These are phyloP conservation scores for cattle (Bos taurus) DNA, from an alignment of 2,113 vertebrate genomes.

Conservation along the genomic window DNA sequence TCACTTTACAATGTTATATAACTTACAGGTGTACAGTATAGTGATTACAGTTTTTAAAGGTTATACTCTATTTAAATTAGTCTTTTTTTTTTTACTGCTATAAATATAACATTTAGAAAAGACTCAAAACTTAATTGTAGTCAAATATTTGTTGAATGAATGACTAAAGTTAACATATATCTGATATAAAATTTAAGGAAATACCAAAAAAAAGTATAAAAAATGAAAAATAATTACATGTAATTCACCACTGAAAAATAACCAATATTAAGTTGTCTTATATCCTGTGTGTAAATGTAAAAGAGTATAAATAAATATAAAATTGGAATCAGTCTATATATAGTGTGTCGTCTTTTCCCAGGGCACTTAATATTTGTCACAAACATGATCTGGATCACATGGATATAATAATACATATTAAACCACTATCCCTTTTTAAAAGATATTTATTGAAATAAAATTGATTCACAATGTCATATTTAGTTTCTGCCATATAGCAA, in stretches of 20 bases:
- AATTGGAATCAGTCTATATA: not conserved
- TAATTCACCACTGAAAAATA: conserved; percentile 5
- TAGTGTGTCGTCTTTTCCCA: not conserved
- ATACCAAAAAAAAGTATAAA: not conserved
- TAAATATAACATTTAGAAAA: not conserved
- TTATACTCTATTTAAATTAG: not conserved
- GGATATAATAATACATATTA: not conserved
- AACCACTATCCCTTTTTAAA: not conserved
- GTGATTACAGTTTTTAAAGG: not conserved
- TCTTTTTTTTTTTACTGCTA: not conserved
- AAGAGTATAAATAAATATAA: not conserved
- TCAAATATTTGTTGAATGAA: conserved; percentile 2
- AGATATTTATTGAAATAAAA: not conserved
- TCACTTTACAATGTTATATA: not conserved
- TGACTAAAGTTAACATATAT: not conserved
- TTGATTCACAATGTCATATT: not conserved
- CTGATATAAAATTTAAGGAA: not conserved
- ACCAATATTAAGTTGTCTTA: not conserved
- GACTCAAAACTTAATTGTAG: not conserved
- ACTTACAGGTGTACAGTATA: not conserved
- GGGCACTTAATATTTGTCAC: not conserved
- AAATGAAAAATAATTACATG: not conserved
- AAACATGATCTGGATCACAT: not conserved
- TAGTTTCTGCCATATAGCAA: not conserved
- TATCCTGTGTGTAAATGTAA: not conserved